Evolutionary conservation across 2,888 invertebrate species (phyloP).

Genomic region (Tuberolachnus salignus): DNA sequence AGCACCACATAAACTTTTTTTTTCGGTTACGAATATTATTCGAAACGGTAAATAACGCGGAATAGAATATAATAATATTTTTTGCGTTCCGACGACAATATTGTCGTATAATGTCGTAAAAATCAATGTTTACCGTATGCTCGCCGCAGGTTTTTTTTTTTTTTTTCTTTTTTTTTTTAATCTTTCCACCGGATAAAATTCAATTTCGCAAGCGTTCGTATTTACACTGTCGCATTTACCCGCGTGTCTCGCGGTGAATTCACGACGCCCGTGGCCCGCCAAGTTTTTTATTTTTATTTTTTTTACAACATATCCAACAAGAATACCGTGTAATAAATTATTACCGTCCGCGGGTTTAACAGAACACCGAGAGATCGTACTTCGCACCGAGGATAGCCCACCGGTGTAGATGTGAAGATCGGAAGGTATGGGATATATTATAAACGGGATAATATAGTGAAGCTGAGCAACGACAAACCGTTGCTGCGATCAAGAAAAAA

Average conservation of each 20-base stretch:
- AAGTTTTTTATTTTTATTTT: no score
- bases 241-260: constrained; percentile 2
- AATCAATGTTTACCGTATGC: constrained; percentile 24
- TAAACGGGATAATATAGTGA: no score
- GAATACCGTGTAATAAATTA: no score
- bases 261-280: neutral
- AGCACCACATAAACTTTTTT: neutral
- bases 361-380: no score
- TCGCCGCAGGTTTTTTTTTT: neutral
- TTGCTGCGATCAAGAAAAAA: no score
- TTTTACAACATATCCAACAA: no score
- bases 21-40: neutral
- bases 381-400: no score
- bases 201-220: constrained; percentile 29
- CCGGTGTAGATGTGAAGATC: no score
- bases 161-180: neutral
- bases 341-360: no score
- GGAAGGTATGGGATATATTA: no score
- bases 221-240: neutral
- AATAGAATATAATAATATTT: constrained; percentile 5
- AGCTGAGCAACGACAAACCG: no score
- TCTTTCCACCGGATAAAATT: neutral
- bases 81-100: neutral
- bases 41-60: constrained; percentile 26
- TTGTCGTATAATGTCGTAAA: constrained; percentile 17